A percentile compares a stretch with the other conserved stretches of the same genome.
Conservation (phyloP, 2,888 invertebrate species). For the Spilosoma lubricipeda region DNA sequence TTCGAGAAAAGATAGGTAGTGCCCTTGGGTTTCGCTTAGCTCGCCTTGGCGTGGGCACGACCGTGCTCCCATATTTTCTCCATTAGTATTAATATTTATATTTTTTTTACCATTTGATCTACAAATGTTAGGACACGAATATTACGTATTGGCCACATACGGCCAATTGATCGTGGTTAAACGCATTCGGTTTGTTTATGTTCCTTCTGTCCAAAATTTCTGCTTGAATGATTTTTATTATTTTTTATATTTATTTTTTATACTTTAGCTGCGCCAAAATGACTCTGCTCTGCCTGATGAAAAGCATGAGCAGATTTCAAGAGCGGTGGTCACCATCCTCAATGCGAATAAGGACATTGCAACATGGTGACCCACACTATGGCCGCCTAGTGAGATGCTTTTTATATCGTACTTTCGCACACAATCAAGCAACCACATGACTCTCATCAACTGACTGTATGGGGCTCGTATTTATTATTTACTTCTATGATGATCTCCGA, state of each 20-base stretch:
- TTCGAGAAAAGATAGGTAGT: too few species aligned
- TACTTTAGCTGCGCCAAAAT: too few species aligned
- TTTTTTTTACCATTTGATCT: neutral
- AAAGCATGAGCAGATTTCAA: too few species aligned
- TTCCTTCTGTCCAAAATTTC: neutral
- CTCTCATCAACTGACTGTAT: neutral
- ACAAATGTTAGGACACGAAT: neutral
- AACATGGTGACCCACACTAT: too few species aligned
- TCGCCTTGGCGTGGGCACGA: too few species aligned
- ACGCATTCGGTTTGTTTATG: neutral
- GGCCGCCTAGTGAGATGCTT: too few species aligned
- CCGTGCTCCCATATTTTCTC: constrained; percentile 37
- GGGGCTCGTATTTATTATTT: neutral
- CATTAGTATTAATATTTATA: neutral
- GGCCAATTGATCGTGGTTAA: neutral
- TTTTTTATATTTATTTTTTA: too few species aligned
- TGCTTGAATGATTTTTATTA: neutral
- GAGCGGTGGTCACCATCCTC: too few species aligned
- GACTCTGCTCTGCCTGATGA: too few species aligned
- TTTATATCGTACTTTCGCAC: neutral
- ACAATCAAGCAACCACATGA: neutral
- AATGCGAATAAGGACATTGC: too few species aligned
- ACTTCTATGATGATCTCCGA: too few species aligned
- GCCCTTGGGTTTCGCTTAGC: too few species aligned
- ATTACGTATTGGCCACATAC: neutral